Base-by-base conservation (phyloP, 2,888 invertebrate genomes). In the Chrysomela aeneicollis region DNA sequence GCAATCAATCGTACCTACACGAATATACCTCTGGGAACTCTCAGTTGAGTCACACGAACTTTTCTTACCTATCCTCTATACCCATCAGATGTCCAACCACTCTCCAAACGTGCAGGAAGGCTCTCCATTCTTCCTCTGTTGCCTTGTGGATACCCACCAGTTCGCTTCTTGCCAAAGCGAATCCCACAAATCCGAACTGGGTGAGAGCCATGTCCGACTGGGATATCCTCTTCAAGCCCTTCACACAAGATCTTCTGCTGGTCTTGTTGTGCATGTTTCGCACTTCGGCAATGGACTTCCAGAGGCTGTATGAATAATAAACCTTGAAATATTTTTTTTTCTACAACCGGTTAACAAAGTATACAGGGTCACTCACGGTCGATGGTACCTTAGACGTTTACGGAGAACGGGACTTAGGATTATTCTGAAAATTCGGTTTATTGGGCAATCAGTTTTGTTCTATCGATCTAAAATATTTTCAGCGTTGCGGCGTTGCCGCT, bases 121-220 rank as follows among this genome's bases (percentile, higher is more conserved):
- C 91, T 57, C 92, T 90, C 75, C 92, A 85, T 67, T 93, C 91
- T 49, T 86, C 88, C 0, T 84, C 81, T 9, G 84, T 85, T 2
- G 86, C 82, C 66, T 87, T 85, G 8, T 85, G 80, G 12, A 95
- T 83, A 0, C 93, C 92, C 52, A 94, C 85, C 59, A 85, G 80
- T 22, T 71, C 37, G 18, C 66, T 59, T 63, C 73, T 67, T 4
- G 91, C 76, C 0, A 93, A 78, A 0, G 89, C 84, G 71, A 89
- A 89, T 0, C 94, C 95, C 77, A 95, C 87, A 78, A 96, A 96
- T 1, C 94, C 95, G 78, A 93, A 93, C 82, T 93, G 94, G 0
- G 96, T 95, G 12, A 95, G 80, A 0, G 91, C 92, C 87, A 97
- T 88, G 78, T 95, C 95, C 70, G 90, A 87, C 80, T 96, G 96